Evolutionary conservation across 2,888 invertebrate species (phyloP).

Genomic region (Sylvicola cinctus): DNA sequence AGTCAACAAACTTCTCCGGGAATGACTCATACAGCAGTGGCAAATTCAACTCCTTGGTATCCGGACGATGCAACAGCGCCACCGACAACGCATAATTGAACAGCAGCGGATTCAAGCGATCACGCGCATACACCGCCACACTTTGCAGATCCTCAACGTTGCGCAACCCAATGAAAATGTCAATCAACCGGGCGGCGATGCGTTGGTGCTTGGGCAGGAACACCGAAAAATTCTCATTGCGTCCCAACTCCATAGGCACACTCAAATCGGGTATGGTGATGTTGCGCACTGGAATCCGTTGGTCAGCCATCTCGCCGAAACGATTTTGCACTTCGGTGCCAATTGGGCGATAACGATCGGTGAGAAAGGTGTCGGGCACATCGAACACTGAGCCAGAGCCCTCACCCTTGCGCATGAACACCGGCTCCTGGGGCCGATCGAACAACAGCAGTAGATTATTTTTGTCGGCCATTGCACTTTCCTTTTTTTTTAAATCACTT

Average conservation of each 20-base stretch:
- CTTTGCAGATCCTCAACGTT: slow-evolving; percentile 43
- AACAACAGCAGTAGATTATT: slow-evolving; percentile 42
- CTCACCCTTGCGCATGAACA: slow-evolving; percentile 54
- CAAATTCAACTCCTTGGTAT: slow-evolving; percentile 44
- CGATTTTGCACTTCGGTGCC: slow-evolving; percentile 31
- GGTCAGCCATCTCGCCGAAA: slow-evolving; percentile 31
- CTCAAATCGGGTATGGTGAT: slow-evolving; percentile 41
- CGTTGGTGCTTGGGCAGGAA: slow-evolving; percentile 46
- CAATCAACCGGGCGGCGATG: slow-evolving; percentile 43
- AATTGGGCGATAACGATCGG: slow-evolving; percentile 29
- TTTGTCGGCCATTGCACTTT: slow-evolving; percentile 19
- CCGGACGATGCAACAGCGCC: slow-evolving; percentile 37
- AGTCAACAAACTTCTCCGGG: slow-evolving; percentile 28
- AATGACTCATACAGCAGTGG: slow-evolving; percentile 52
- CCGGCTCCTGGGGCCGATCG: slow-evolving; percentile 56
- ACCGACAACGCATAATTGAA: slow-evolving; percentile 56
- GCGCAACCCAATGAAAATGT: slow-evolving; percentile 50
- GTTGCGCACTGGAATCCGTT: slow-evolving; percentile 33
- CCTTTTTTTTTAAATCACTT: too few relatives aligned
- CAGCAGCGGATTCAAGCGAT: slow-evolving; percentile 47
- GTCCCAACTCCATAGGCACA: slow-evolving; percentile 36
- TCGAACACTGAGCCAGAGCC: slow-evolving; percentile 35
- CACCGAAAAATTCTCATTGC: slow-evolving; percentile 45
- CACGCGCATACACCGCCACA: slow-evolving; percentile 41
- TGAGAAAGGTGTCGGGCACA: slow-evolving; percentile 38